These are phyloP conservation scores for Galerucella pusilla DNA, from an alignment of 2,888 invertebrate genomes.

Conservation along the genomic window DNA sequence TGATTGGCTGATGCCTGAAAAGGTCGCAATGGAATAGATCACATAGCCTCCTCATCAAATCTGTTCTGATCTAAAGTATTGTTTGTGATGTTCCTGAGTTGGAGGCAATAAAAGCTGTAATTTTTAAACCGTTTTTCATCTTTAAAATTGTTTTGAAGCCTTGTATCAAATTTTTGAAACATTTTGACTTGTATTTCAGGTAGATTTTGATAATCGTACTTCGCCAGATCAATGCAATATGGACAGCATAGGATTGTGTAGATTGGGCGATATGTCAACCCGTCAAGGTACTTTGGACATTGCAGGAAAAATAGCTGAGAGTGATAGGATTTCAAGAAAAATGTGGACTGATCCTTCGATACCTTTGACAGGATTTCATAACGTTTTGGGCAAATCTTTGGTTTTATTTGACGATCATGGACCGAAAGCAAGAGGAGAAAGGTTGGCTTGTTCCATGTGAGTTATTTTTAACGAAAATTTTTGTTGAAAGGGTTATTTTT, in stretches of 20 bases:
- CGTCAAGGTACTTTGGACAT: constrained; percentile 78
- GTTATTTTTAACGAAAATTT: constrained; percentile 49
- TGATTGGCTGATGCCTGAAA: too few species aligned
- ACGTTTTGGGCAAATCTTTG: constrained; percentile 83
- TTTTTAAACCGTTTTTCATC: not conserved
- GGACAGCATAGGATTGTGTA: constrained; percentile 72
- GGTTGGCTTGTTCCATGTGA: constrained; percentile 89
- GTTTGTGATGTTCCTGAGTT: too few species aligned
- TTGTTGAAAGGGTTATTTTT: not conserved
- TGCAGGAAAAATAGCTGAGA: constrained; percentile 77
- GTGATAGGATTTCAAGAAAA: constrained; percentile 74
- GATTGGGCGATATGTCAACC: constrained; percentile 81
- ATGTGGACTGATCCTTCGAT: constrained; percentile 84
- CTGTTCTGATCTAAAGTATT: too few species aligned
- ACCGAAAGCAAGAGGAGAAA: constrained; percentile 87
- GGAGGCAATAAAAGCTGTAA: too few species aligned
- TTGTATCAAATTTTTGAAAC: not conserved
- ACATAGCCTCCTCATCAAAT: too few species aligned
- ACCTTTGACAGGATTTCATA: constrained; percentile 79
- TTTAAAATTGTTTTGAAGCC: too few species aligned
- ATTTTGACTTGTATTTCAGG: constrained; percentile 55
- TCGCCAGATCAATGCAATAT: constrained; percentile 70
- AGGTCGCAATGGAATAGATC: too few species aligned
- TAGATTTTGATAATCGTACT: constrained; percentile 72
- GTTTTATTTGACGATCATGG: constrained; percentile 90